Evolutionary conservation across 1,140 invertebrate species (phyloP).

Genomic region (Heliconius hewitsoni): DNA sequence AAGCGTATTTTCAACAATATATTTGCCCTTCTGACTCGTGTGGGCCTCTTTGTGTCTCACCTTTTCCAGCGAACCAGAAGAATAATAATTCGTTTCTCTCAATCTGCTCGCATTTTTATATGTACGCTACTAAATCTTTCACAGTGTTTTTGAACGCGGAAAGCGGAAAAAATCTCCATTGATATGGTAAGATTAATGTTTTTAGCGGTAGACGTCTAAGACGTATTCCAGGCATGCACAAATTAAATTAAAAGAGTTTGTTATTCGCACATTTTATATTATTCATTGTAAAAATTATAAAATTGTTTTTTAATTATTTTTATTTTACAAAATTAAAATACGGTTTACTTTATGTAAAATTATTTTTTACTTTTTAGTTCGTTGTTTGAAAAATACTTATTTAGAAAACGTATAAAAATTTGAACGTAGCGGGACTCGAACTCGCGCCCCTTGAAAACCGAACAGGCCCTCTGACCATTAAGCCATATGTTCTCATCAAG

Average conservation of each 20-base stretch:
- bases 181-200: slow-evolving; percentile 2
- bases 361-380: no score
- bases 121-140: slow-evolving; percentile 20
- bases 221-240: neutral
- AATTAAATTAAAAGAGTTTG: neutral
- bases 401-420: no score
- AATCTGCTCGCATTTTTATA: slow-evolving; percentile 26
- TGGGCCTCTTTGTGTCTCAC: slow-evolving; percentile 22
- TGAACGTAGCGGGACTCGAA: no score
- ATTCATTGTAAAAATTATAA: no score
- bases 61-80: slow-evolving; percentile 25
- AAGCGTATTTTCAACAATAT: slow-evolving; percentile 23
- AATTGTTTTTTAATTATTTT: no score
- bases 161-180: slow-evolving; percentile 4
- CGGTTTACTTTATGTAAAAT: no score
- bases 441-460: no score
- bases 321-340: no score
- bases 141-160: slow-evolving; percentile 1
- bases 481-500: no score
- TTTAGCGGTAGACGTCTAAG: neutral
- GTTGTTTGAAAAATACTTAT: no score
- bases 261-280: no score
- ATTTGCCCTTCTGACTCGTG: neutral
- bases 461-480: no score
- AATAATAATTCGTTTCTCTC: slow-evolving; percentile 31